Base-by-base conservation (phyloP, 2,113 vertebrate genomes). In the Saiga tatarica region DNA sequence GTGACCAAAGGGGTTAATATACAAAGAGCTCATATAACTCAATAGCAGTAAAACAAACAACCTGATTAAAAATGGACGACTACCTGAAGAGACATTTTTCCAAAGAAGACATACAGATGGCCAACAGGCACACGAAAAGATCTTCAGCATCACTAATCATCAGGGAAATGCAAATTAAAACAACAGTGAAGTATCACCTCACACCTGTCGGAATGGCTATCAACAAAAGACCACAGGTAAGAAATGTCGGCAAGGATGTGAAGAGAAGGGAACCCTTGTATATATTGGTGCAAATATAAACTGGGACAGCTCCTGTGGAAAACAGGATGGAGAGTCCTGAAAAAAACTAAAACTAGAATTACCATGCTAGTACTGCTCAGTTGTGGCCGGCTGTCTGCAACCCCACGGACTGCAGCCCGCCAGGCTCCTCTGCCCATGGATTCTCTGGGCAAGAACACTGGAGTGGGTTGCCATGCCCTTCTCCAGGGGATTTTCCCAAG, bases 341-440 rank as follows among this genome's bases (percentile, higher is more conserved):
- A 82, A 82, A n/a, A 33, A 81, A 23, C 30, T 52, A 53, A n/a
- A 52, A 52, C 23, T 52, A 82, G 47, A 52, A n/a, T 33, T 52
- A 13, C 47, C 19, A 11, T 23, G n/a, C 21, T 71, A 67, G 33
- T 19, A 17, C 64, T n/a, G 64, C 64, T 71, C 64, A 71, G 17
- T 21, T 9, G 1, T 71, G 19, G 36, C n/a, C 17, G 4, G 36
- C 64, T 71, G n/a, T 71, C 21, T 36, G 17, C 2, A 3, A 36
- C 64, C 2, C 17, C 17, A 2, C 5, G n/a, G 17, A 21, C 64
- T 71, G 17, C 5, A 71, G 64, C n/a, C 9, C 2, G 0, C 9
- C n/a, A 36, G n/a, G n/a, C n/a, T 71, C n/a, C 17, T 36, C 64
- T 36, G n/a, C 10, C n/a, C 64, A 21, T 36, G 19, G 64, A 10